Percentiles rank a stretch among this genome's conserved stretches.
Evolutionary conservation across 1,140 invertebrate species (phyloP).

Genomic region (Anoplophora glabripennis): DNA sequence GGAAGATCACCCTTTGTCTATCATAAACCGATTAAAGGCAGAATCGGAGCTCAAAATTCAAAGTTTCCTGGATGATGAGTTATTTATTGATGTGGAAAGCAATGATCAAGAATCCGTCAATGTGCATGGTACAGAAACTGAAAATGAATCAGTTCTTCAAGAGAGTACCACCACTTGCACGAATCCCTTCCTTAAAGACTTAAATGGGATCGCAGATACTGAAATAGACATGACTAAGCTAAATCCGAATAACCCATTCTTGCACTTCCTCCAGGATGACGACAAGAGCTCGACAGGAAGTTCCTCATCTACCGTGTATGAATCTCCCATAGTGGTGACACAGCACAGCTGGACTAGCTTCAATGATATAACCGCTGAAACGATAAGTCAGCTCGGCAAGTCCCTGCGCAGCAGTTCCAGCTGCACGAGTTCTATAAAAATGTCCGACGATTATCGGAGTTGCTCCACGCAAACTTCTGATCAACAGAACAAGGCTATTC

Average conservation of each 20-base stretch:
- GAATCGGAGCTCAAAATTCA: neutral
- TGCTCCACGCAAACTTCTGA: no score
- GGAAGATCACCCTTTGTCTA: neutral
- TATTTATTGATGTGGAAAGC: neutral
- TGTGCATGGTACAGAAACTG: neutral
- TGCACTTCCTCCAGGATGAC: neutral
- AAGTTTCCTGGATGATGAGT: neutral
- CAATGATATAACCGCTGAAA: neutral
- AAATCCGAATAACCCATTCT: constrained; percentile 4
- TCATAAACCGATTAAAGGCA: neutral
- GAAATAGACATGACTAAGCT: neutral
- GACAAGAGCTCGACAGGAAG: neutral
- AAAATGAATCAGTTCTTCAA: neutral
- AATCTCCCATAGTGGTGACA: neutral
- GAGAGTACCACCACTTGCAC: neutral
- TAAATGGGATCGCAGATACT: neutral
- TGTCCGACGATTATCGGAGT: no score
- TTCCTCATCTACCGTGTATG: neutral
- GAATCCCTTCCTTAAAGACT: neutral
- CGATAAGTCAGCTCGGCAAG: neutral
- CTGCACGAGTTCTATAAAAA: neutral
- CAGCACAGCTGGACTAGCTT: neutral
- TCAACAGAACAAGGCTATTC: no score
- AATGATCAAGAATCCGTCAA: neutral
- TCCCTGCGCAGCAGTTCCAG: neutral